These are phyloP conservation scores for Hybos culiciformis DNA, from an alignment of 2,888 invertebrate genomes.

Conservation along the genomic window DNA sequence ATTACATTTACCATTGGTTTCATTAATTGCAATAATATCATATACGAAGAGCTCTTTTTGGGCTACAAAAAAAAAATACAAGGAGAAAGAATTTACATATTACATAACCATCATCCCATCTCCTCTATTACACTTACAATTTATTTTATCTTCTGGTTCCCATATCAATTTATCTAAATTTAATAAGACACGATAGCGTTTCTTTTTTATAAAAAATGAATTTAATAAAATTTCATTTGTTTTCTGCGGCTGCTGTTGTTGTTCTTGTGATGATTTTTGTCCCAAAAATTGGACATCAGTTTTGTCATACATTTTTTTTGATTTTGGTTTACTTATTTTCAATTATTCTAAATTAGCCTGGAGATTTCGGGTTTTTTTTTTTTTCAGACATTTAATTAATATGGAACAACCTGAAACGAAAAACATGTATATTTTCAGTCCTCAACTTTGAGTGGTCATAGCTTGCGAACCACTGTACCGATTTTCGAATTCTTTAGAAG, in stretches of 20 bases:
- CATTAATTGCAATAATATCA: slow-evolving; percentile 40
- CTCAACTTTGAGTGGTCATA: too few species aligned
- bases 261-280: too few species aligned
- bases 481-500: too few species aligned
- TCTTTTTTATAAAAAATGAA: slow-evolving; percentile 47
- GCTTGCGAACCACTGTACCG: too few species aligned
- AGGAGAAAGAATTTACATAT: not conserved
- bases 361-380: too few species aligned
- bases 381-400: too few species aligned
- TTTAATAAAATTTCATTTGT: slow-evolving; percentile 33
- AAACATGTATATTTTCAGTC: too few species aligned
- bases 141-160: slow-evolving; percentile 31
- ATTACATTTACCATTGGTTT: not conserved
- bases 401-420: too few species aligned
- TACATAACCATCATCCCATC: not conserved
- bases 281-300: too few species aligned
- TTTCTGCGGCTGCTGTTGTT: not conserved
- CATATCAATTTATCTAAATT: slow-evolving; percentile 48
- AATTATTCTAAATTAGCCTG: too few species aligned
- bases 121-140: not conserved
- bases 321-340: too few species aligned
- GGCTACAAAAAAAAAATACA: slow-evolving; percentile 30
- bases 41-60: slow-evolving; percentile 42
- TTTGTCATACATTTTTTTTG: too few species aligned
- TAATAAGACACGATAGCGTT: slow-evolving; percentile 47